A percentile compares a stretch with the other conserved stretches of the same genome.
These are phyloP conservation scores for Sphaerophoria taeniata DNA, from an alignment of 2,888 invertebrate genomes.

Conservation along the genomic window DNA sequence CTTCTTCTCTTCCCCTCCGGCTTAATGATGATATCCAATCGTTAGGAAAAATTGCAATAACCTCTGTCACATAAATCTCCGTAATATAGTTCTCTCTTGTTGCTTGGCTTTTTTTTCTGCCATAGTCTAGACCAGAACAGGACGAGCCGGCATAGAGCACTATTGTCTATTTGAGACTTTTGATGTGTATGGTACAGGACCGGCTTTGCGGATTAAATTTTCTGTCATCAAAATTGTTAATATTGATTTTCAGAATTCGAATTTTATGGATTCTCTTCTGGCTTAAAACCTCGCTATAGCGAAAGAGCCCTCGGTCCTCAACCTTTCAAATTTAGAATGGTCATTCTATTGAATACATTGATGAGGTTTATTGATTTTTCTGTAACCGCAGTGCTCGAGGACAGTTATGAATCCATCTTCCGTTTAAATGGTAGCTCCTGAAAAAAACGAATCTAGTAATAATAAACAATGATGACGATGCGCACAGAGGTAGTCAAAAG, in stretches of 20 bases:
- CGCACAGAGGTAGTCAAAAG: slow-evolving; percentile 28
- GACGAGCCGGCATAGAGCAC: background rate
- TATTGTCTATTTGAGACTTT: slow-evolving; percentile 41
- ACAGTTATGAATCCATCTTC: slow-evolving; percentile 8
- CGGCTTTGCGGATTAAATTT: background rate
- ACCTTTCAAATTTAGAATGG: background rate
- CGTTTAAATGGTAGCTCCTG: slow-evolving; percentile 44
- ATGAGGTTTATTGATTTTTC: slow-evolving; percentile 67
- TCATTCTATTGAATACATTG: slow-evolving; percentile 50
- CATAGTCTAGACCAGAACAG: slow-evolving; percentile 11
- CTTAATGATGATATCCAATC: slow-evolving; percentile 65
- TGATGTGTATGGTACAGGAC: slow-evolving; percentile 4
- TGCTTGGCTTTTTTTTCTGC: slow-evolving; percentile 11
- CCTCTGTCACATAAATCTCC: slow-evolving; percentile 69
- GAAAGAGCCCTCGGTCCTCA: slow-evolving; percentile 19
- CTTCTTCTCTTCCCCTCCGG: background rate
- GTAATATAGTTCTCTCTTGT: slow-evolving; percentile 37
- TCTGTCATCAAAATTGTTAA: slow-evolving; percentile 1
- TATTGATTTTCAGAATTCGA: background rate
- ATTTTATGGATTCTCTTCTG: background rate
- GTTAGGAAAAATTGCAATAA: slow-evolving; percentile 71
- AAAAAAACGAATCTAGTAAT: slow-evolving; percentile 20
- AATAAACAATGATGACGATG: background rate
- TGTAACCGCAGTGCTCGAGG: slow-evolving; percentile 23
- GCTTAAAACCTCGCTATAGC: slow-evolving; percentile 2